A percentile compares a stretch with the other conserved stretches of the same genome.
Conservation (phyloP, 2,113 vertebrate species). For the Phocoena sinus region DNA sequence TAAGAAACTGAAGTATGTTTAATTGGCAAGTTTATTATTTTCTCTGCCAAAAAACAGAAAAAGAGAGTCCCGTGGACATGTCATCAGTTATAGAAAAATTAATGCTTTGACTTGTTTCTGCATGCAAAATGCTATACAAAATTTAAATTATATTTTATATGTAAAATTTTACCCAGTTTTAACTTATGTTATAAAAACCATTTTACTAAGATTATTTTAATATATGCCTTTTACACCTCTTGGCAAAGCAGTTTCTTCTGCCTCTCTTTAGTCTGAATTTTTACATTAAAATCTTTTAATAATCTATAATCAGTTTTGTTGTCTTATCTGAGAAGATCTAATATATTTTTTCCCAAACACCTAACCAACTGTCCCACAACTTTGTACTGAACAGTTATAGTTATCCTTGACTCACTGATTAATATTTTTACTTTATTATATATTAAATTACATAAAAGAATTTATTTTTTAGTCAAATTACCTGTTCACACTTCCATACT, state of each 20-base stretch:
- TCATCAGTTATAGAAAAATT: background rate
- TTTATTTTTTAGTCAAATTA: conserved; percentile 30
- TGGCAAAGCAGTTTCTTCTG: background rate
- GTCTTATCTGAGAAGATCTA: background rate
- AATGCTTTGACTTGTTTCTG: background rate
- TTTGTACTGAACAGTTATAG: background rate
- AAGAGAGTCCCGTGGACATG: background rate
- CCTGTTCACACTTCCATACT: conserved; percentile 8
- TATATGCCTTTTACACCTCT: background rate
- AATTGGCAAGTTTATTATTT: background rate
- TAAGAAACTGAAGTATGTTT: background rate
- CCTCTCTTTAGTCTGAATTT: background rate
- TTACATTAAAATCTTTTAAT: background rate
- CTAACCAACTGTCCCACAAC: background rate
- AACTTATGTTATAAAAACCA: background rate
- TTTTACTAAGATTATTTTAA: conserved; percentile 3
- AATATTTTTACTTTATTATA: background rate
- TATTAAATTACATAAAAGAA: background rate
- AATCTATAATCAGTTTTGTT: background rate
- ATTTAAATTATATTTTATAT: background rate
- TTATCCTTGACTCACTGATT: background rate
- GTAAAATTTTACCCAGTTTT: background rate
- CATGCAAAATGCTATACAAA: background rate
- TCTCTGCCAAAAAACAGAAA: background rate
- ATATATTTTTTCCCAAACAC: background rate